Evolutionary conservation across 2,797 vertebrate genomes (phyloP).

Genomic region (Borostomias antarcticus): DNA sequence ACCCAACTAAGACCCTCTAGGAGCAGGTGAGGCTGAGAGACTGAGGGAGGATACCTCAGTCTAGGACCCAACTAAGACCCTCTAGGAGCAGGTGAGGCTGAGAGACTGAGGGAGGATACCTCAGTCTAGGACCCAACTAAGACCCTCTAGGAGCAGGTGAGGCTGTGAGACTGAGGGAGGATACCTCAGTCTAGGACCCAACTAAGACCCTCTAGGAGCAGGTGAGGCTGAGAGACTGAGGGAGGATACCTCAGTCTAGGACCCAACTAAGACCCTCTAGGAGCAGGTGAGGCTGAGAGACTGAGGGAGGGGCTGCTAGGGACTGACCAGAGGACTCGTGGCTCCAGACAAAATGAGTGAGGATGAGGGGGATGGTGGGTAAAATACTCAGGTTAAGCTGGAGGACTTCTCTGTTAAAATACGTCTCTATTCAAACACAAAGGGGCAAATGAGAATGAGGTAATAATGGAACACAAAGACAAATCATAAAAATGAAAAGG

Average conservation of each 20-base stretch:
- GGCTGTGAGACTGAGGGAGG: not conserved
- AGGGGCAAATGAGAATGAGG: not conserved
- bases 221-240: too few species aligned
- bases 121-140: too few species aligned
- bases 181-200: too few species aligned
- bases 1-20: too few species aligned
- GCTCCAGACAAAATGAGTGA: not conserved
- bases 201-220: too few species aligned
- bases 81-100: not conserved
- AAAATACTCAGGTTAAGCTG: not conserved
- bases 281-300: too few species aligned
- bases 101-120: too few species aligned
- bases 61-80: too few species aligned
- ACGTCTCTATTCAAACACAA: constrained; percentile 9
- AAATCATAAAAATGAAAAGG: constrained; percentile 75
- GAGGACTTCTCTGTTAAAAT: not conserved
- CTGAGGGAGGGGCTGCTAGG: too few species aligned
- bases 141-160: not conserved
- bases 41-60: too few species aligned
- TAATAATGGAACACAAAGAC: constrained; percentile 57
- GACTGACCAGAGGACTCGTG: not conserved
- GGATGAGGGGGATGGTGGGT: not conserved
- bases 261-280: too few species aligned
- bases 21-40: not conserved
- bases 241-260: too few species aligned